Conservation (phyloP, 2,113 vertebrate genomes). For the Enhydra lutris region DNA sequence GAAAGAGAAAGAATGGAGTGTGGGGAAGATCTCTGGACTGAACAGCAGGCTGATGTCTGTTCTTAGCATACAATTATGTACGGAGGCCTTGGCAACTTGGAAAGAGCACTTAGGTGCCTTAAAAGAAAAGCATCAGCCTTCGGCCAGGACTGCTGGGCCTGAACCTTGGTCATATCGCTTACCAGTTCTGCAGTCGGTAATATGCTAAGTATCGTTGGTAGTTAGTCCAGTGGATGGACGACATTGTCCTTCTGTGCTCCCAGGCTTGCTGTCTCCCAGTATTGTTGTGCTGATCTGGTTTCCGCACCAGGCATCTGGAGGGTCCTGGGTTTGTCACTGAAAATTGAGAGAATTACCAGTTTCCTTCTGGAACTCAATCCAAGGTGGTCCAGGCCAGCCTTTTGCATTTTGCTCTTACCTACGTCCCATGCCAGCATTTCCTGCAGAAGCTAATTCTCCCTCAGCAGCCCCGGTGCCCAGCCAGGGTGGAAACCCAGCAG, state of each 20-base stretch:
- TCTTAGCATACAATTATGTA: background rate
- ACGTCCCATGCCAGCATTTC: background rate
- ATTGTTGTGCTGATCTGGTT: background rate
- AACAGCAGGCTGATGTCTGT: background rate
- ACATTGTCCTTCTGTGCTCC: background rate
- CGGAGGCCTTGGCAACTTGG: background rate
- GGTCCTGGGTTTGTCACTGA: background rate
- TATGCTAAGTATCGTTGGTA: background rate
- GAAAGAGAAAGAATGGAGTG: background rate
- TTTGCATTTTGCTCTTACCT: background rate
- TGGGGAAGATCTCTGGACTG: background rate
- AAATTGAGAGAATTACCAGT: background rate
- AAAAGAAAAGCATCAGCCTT: background rate
- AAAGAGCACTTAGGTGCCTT: background rate
- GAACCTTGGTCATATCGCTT: background rate
- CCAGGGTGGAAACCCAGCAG: fast-evolving
- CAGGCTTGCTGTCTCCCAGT: background rate
- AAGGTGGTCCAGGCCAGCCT: background rate
- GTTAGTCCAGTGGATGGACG: no score
- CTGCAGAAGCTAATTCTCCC: background rate
- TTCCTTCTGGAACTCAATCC: background rate
- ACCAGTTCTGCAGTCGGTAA: background rate
- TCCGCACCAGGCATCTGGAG: background rate
- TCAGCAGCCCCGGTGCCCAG: background rate
- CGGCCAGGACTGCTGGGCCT: background rate